Evolutionary conservation across 2,888 invertebrate genomes (phyloP).

Genomic region (Dinocampus coccinellae): DNA sequence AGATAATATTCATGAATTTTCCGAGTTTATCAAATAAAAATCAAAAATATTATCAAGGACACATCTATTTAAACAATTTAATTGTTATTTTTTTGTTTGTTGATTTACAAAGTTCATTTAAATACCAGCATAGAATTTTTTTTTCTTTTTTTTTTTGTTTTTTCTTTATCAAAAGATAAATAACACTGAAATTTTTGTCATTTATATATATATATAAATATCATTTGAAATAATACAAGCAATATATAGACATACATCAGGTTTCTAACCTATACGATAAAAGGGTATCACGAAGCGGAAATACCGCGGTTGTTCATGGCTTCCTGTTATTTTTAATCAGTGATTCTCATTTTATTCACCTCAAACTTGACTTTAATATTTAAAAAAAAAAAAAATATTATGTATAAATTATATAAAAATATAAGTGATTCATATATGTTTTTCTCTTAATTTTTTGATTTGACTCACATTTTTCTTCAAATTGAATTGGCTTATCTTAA

Average conservation of each 20-base stretch:
- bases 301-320: conserved; percentile 37
- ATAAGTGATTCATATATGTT: not conserved
- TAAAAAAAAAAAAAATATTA: not conserved
- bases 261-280: not conserved
- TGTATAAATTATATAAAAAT: not conserved
- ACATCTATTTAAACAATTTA: too few relatives aligned
- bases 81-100: too few relatives aligned
- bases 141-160: too few relatives aligned
- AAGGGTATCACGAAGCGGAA: conserved; percentile 44
- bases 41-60: too few relatives aligned
- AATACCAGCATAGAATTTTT: too few relatives aligned
- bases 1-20: too few relatives aligned
- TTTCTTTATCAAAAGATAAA: too few relatives aligned
- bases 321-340: conserved; percentile 39
- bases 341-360: conserved; percentile 18
- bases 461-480: not conserved
- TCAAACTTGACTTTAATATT: not conserved
- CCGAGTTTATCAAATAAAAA: too few relatives aligned
- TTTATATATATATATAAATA: not conserved
- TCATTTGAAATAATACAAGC: not conserved
- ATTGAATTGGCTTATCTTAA: conserved; percentile 21
- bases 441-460: not conserved
- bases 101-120: too few relatives aligned
- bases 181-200: not conserved
- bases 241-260: not conserved